Conservation (phyloP, 2,113 vertebrate species). For the Atlantisia rogersi region DNA sequence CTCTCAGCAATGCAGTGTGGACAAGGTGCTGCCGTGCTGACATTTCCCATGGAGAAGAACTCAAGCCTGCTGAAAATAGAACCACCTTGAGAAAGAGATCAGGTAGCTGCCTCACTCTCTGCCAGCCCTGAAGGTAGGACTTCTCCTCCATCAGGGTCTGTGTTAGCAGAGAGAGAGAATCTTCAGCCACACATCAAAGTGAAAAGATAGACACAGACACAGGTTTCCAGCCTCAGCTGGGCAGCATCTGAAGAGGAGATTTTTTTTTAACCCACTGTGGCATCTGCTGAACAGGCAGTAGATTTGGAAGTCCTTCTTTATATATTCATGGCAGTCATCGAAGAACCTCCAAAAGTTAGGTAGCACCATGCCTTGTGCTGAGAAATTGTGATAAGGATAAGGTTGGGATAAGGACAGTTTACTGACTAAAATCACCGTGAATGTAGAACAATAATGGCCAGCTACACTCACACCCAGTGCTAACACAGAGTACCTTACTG, state of each 20-base stretch:
- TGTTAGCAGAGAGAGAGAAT: not conserved
- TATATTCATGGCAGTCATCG: not conserved
- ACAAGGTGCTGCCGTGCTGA: not conserved
- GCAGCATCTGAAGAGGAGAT: not conserved
- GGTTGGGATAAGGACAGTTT: too few species aligned
- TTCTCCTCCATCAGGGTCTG: not conserved
- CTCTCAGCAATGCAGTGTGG: not conserved
- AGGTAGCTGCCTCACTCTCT: not conserved
- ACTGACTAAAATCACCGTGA: too few species aligned
- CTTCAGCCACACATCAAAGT: not conserved
- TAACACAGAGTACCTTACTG: too few species aligned
- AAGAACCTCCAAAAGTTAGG: not conserved
- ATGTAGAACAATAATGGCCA: too few species aligned
- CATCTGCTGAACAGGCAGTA: not conserved
- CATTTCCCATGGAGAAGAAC: conserved; percentile 4
- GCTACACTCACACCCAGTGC: too few species aligned
- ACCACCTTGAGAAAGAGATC: not conserved
- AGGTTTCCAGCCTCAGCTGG: not conserved
- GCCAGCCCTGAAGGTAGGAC: not conserved
- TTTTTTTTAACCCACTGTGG: too few species aligned
- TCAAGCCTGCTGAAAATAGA: conserved; percentile 39
- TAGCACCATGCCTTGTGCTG: not conserved
- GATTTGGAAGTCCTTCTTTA: not conserved
- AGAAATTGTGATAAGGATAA: not conserved
- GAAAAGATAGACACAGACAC: not conserved